phyloP scores from a whole-genome alignment of 2,113 vertebrate species.

The Sus scrofa region T2T-Sscrofa CM000814.6:94476001-94476500 shows the following conservation, averaged over 20 bases:
- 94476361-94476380: constrained; percentile 41
- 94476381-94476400: constrained; percentile 43
- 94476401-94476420: constrained; percentile 1
- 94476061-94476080: no score
- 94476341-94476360: constrained; percentile 25
- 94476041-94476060: no score
- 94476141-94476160: constrained; percentile 35
- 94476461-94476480: background rate
- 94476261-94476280: constrained; percentile 28
- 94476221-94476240: background rate
- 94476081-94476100: no score
- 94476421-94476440: constrained; percentile 29
- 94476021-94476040: no score
- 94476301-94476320: constrained; percentile 22
- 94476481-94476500: background rate
- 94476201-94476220: background rate
- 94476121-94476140: constrained; percentile 48
- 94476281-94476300: constrained; percentile 55
- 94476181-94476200: background rate
- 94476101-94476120: no score
- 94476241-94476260: background rate
- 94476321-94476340: constrained; percentile 44
- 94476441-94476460: background rate
- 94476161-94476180: constrained; percentile 29
- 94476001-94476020: no score